Evolutionary conservation across 2,888 invertebrate species (phyloP), one percentile per base, ranked within the genome.

Genomic region (Standfussiana lucernea): DNA sequence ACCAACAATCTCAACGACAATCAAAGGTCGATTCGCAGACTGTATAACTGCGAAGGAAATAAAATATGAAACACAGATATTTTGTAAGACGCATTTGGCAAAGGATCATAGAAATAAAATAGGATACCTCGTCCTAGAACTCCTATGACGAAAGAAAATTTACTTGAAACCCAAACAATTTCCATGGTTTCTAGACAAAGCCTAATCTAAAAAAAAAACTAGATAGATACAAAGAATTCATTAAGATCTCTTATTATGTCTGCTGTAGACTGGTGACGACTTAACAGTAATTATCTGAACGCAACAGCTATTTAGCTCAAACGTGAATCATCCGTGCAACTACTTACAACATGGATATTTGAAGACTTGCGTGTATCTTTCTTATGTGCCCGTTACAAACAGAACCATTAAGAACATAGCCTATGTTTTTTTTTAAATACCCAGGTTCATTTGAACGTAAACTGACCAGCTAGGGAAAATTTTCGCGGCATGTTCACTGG

Each of bases 11-110:
- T 64, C 28, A 50, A 4, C 56, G 21, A n/a, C 76, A 79, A 68
- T 75, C 68, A 82, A 79, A 82, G 79, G 79, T 79, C 78, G 42
- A 79, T 74, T 59, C 75, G 75, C 75, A 61, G 50, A 45, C 50
- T 66, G 37, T 32, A 81, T 53, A 74, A 61, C 59, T 15, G 59
- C 50, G 42, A 40, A 32, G 35, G 6, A 15, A 24, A 50, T 79
- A 0, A 13, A 32, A 65, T 69, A 28, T 21, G 35, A 59, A 70
- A 40, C 24, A 61, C 10, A 32, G 18, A 59, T 50, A 61, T 1
- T 37, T 72, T 21, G 21, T 32, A 64, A 64, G 40, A 69, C 24
- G 18, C 47, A 78, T 32, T 47, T 75, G 10, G 5, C 32, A 47
- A 66, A 47, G 3, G 0, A 66, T 40, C 11, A 13, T 18, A 40